A percentile compares a stretch with the other conserved stretches of the same genome.
Evolutionary conservation across 2,797 vertebrate genomes (phyloP).

Genomic region (Orientallactaga sibirica): DNA sequence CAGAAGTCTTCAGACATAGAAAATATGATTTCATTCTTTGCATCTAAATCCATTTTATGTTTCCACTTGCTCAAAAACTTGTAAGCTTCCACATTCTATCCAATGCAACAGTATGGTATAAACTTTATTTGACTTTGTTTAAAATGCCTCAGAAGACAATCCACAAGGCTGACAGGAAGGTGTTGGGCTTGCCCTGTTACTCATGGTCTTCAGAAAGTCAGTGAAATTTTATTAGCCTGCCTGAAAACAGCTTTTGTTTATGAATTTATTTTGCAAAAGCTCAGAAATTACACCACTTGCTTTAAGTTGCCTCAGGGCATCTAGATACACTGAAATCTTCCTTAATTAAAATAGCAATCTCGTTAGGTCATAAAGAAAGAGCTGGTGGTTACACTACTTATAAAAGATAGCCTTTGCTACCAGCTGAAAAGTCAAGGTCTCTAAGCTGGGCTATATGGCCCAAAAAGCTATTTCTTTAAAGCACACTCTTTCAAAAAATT

Average conservation of each 20-base stretch:
- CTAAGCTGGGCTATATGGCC: neutral
- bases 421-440: conserved; percentile 28
- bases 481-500: too few relatives aligned
- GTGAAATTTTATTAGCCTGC: conserved; percentile 68
- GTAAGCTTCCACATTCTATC: neutral
- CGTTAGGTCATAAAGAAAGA: conserved; percentile 62
- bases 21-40: neutral
- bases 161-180: neutral
- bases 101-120: neutral
- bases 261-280: conserved; percentile 66
- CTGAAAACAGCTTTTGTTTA: conserved; percentile 69
- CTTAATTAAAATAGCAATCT: conserved; percentile 70
- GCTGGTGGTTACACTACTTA: neutral
- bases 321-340: conserved; percentile 52
- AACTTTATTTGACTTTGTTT: neutral
- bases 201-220: conserved; percentile 32
- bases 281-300: conserved; percentile 53
- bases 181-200: neutral
- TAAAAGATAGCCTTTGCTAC: conserved; percentile 1
- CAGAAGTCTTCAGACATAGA: neutral
- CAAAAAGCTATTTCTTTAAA: too few relatives aligned
- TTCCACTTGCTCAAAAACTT: conserved; percentile 31
- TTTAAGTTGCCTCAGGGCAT: conserved; percentile 62
- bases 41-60: conserved; percentile 28
- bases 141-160: conserved; percentile 32